A percentile compares a stretch with the other conserved stretches of the same genome.
These are phyloP conservation scores for Lophura nycthemera DNA, from an alignment of 2,113 vertebrate species.

Conservation along the genomic window DNA sequence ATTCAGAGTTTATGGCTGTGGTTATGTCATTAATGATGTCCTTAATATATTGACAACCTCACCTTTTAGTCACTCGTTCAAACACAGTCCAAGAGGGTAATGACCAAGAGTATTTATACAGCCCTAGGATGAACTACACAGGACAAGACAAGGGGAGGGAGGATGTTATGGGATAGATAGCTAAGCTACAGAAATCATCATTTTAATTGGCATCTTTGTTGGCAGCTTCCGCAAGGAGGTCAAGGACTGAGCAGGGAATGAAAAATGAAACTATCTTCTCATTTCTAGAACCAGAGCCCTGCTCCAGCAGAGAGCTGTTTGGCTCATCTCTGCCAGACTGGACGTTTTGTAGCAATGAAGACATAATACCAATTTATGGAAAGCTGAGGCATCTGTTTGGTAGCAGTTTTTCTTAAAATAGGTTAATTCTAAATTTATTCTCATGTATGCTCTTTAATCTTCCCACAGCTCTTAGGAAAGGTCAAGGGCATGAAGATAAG, in stretches of 20 bases:
- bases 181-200: background rate
- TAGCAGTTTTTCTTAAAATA: background rate
- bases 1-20: background rate
- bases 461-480: constrained; percentile 30
- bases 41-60: background rate
- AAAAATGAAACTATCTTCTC: background rate
- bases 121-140: background rate
- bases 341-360: background rate
- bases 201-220: background rate
- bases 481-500: constrained; percentile 46
- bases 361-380: background rate
- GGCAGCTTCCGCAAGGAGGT: background rate
- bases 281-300: background rate
- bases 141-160: background rate
- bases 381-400: background rate
- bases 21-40: background rate
- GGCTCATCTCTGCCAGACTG: background rate
- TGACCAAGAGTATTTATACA: background rate
- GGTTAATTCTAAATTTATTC: constrained; percentile 31
- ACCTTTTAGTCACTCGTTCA: background rate
- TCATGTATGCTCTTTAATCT: constrained; percentile 33
- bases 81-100: background rate
- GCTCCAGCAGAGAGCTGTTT: background rate
- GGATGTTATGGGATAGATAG: background rate
- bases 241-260: background rate